Percentiles rank a stretch among this genome's conserved stretches.
These are phyloP conservation scores for Drosophila recens DNA, from an alignment of 2,888 invertebrate genomes.

Conservation along the genomic window DNA sequence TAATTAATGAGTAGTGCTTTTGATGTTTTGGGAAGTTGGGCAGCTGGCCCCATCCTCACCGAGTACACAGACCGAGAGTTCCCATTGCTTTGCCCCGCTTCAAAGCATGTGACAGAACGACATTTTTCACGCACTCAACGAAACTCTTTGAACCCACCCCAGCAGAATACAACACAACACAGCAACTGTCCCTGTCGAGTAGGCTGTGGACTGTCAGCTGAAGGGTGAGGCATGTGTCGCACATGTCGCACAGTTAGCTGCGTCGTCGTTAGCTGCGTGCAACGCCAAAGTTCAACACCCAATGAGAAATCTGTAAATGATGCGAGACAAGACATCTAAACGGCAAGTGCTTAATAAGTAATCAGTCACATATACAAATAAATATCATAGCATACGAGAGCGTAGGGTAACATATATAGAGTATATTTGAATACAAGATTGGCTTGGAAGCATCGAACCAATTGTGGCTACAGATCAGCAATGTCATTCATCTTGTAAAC, in stretches of 20 bases:
- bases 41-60: conserved; percentile 49
- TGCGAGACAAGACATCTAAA: conserved; percentile 45
- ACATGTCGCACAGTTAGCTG: conserved; percentile 59
- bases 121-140: conserved; percentile 75
- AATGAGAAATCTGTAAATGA: conserved; percentile 71
- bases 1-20: conserved; percentile 84
- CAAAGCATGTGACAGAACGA: conserved; percentile 72
- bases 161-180: conserved; percentile 2
- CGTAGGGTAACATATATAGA: not conserved
- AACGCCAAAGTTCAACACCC: conserved; percentile 68
- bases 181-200: conserved; percentile 21
- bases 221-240: conserved; percentile 64
- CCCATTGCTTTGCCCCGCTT: not conserved
- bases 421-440: conserved; percentile 26
- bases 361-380: conserved; percentile 56
- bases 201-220: conserved; percentile 16
- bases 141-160: conserved; percentile 68
- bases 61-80: not conserved
- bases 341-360: conserved; percentile 73
- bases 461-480: conserved; percentile 30
- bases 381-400: not conserved
- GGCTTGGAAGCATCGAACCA: conserved; percentile 35
- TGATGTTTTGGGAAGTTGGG: conserved; percentile 73
- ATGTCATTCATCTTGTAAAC: conserved; percentile 3
- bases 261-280: conserved; percentile 17